phyloP scores from a whole-genome alignment of 2,113 vertebrate genomes.

The crab-eating macaque (Macaca fascicularis) region T2T-MFA8v1.1 NC_088387.1:55700501-55701000 shows the following conservation, averaged over 20 bases:
- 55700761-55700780: background rate
- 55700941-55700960: background rate
- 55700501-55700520: background rate
- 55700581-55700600: conserved; percentile 6
- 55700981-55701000: background rate
- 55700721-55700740: conserved; percentile 17
- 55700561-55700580: background rate
- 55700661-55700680: background rate
- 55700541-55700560: background rate
- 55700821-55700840: background rate
- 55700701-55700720: background rate
- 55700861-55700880: background rate
- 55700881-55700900: background rate
- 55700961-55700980: background rate
- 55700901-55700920: background rate
- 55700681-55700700: background rate
- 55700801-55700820: background rate
- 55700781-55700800: background rate
- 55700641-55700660: background rate
- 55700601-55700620: background rate
- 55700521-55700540: background rate
- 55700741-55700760: background rate
- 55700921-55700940: background rate
- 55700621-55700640: background rate
- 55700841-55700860: background rate